Evolutionary conservation across 2,797 vertebrate genomes (phyloP).

Genomic region (Pempheris klunzingeri): DNA sequence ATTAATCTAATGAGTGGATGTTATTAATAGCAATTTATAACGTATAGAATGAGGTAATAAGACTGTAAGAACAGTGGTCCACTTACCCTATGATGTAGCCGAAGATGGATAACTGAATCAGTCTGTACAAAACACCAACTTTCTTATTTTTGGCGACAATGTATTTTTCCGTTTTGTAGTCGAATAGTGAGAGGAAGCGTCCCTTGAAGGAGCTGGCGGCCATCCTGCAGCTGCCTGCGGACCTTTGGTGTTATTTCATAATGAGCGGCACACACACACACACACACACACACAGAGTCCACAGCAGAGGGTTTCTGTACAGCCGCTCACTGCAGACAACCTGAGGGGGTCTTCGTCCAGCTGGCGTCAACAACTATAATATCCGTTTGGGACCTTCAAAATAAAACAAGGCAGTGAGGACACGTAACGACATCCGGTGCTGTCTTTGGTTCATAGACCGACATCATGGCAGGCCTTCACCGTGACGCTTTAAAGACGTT

Average conservation of each 20-base stretch:
- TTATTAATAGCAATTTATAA: neutral
- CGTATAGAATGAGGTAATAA: neutral
- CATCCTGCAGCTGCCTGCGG: constrained; percentile 63
- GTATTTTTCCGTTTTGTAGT: constrained; percentile 94
- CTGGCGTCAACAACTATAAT: too few species aligned
- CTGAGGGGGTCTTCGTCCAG: too few species aligned
- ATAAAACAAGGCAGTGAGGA: too few species aligned
- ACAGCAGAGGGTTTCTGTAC: neutral
- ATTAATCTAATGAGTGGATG: too few species aligned
- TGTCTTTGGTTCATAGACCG: too few species aligned
- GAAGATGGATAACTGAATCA: constrained; percentile 89
- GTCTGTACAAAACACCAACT: constrained; percentile 92
- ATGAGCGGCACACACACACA: neutral
- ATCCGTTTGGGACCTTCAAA: too few species aligned
- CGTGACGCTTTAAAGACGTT: too few species aligned
- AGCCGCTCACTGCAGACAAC: neutral
- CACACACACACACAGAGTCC: neutral
- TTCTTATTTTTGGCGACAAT: constrained; percentile 91
- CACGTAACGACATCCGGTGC: too few species aligned
- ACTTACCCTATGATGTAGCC: constrained; percentile 88
- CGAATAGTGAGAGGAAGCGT: constrained; percentile 81
- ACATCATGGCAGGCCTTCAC: too few species aligned
- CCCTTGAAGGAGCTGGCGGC: constrained; percentile 67
- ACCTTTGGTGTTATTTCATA: neutral
- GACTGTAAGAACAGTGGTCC: neutral